phyloP scores from a whole-genome alignment of 2,888 invertebrate species.

The Hyposoter didymator region DNA sequence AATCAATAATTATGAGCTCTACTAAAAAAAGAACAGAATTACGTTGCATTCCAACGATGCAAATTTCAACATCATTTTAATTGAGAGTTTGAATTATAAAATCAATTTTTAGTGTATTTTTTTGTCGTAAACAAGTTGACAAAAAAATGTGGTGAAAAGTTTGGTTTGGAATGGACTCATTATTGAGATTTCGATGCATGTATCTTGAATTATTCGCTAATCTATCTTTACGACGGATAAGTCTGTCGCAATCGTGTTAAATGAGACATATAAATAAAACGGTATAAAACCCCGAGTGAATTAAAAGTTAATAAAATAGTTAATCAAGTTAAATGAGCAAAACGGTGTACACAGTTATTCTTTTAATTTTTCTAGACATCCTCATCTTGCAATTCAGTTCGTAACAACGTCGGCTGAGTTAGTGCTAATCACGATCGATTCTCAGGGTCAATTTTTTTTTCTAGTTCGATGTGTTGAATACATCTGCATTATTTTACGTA shows the following conservation, averaged over 20 bases:
- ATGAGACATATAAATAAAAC: no score
- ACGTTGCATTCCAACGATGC: no score
- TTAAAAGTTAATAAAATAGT: background rate
- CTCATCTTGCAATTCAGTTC: background rate
- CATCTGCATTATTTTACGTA: constrained; percentile 2
- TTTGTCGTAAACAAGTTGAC: background rate
- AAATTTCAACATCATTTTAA: background rate
- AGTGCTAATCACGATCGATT: background rate
- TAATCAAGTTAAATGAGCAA: background rate
- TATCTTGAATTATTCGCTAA: background rate
- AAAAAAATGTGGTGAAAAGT: background rate
- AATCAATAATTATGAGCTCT: no score
- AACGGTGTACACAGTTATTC: background rate
- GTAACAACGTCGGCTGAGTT: background rate
- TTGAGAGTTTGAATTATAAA: background rate
- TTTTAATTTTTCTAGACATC: background rate
- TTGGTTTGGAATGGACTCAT: background rate
- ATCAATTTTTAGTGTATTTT: background rate
- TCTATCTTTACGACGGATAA: background rate
- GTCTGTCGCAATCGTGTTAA: background rate
- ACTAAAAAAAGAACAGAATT: no score
- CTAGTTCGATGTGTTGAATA: background rate
- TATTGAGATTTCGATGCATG: background rate
- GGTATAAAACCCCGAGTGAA: background rate
- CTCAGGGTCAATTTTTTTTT: constrained; percentile 4